These are phyloP conservation scores for Falcunculus frontatus DNA, from an alignment of 2,113 vertebrate species.

Conservation along the genomic window DNA sequence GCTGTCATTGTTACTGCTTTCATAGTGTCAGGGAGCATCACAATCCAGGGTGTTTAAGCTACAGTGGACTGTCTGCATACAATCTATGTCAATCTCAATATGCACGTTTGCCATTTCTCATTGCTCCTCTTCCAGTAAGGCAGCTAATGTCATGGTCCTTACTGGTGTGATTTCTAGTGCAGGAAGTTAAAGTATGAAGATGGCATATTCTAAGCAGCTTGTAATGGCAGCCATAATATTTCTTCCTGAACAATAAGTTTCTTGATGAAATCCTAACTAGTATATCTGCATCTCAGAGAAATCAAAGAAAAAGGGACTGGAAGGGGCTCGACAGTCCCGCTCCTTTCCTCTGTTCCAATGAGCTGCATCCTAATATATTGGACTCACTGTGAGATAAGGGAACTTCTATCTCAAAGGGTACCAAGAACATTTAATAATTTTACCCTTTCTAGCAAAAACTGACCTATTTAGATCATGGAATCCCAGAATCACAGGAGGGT, in stretches of 20 bases:
- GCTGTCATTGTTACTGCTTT: neutral
- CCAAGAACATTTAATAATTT: neutral
- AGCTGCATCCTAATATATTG: neutral
- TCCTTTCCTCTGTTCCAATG: neutral
- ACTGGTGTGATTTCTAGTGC: neutral
- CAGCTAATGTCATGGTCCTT: neutral
- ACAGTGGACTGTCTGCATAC: neutral
- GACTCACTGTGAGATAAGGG: neutral
- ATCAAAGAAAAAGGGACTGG: neutral
- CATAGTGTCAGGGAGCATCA: neutral
- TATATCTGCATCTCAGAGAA: neutral
- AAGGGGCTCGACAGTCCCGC: neutral
- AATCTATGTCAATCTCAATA: neutral
- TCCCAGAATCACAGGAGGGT: fast-evolving
- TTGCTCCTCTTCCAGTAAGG: neutral
- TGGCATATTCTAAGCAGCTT: neutral
- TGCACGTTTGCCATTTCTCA: neutral
- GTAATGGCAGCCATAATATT: neutral
- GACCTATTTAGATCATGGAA: neutral
- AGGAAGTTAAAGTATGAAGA: neutral
- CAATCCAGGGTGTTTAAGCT: neutral
- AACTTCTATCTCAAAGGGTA: neutral
- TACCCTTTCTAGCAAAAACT: neutral
- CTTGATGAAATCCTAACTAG: neutral
- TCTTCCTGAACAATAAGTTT: neutral